Conservation (phyloP, 2,888 invertebrate genomes). For the Leucozona laternaria region DNA sequence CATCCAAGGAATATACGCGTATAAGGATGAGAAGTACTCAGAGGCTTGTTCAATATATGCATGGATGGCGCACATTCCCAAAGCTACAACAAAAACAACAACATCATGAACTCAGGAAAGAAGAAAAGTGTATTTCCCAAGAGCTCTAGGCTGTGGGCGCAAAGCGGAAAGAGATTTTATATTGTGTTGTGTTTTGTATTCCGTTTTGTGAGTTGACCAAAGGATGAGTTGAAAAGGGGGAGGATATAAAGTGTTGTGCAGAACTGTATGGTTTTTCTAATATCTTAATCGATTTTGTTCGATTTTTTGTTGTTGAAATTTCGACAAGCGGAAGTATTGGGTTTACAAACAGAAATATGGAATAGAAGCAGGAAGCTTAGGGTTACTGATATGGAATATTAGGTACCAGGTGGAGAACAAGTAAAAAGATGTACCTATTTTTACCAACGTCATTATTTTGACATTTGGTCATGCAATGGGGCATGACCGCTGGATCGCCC, state of each 20-base stretch:
- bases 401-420: too few species aligned
- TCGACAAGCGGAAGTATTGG: too few species aligned
- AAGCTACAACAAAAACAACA: not conserved
- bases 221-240: not conserved
- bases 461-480: too few species aligned
- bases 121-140: slow-evolving; percentile 55
- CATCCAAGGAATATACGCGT: slow-evolving; percentile 52
- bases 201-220: slow-evolving; percentile 67
- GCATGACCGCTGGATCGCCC: too few species aligned
- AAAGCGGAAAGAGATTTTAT: slow-evolving; percentile 69
- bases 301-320: too few species aligned
- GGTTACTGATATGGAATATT: too few species aligned
- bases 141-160: slow-evolving; percentile 40
- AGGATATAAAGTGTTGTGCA: not conserved
- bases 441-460: too few species aligned
- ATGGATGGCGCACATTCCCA: slow-evolving; percentile 2
- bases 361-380: too few species aligned
- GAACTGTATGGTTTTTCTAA: not conserved
- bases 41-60: slow-evolving; percentile 24
- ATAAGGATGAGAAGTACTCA: slow-evolving; percentile 23
- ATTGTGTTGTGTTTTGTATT: slow-evolving; percentile 53
- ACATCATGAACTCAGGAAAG: slow-evolving; percentile 5
- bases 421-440: too few species aligned
- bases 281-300: too few species aligned
- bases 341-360: too few species aligned